Conservation (phyloP, 1,140 invertebrate genomes). For the Tetraneura akinire region DNA sequence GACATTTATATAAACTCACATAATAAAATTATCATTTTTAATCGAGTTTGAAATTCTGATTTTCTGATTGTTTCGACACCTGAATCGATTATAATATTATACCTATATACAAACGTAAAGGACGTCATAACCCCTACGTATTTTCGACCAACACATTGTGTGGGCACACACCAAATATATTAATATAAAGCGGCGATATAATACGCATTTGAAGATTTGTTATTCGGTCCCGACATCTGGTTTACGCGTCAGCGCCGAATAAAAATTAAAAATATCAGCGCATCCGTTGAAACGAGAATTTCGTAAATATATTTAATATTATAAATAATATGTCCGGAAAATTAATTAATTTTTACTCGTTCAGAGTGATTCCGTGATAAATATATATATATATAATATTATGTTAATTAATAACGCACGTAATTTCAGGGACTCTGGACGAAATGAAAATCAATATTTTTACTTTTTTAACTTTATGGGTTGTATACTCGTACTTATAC, state of each 20-base stretch:
- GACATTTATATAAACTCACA: no score
- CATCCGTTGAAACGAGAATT: neutral
- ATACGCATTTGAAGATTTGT: neutral
- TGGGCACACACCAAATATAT: neutral
- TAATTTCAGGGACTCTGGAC: neutral
- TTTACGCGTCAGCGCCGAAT: neutral
- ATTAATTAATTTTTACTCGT: neutral
- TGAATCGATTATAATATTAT: no score
- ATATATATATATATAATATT: no score
- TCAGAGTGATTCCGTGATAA: no score
- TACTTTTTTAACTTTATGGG: no score
- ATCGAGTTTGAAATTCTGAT: no score
- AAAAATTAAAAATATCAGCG: neutral
- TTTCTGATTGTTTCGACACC: no score
- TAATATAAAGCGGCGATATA: neutral
- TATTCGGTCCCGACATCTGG: neutral
- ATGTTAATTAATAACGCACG: no score
- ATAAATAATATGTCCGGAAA: neutral
- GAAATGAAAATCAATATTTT: conserved; percentile 17
- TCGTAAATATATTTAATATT: neutral
- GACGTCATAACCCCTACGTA: no score
- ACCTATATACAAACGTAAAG: no score
- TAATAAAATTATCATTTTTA: no score
- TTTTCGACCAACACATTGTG: neutral
- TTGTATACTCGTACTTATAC: neutral